A percentile compares a stretch with the other conserved stretches of the same genome.
phyloP scores from a whole-genome alignment of 2,888 invertebrate genomes.

The Tetragonula carbonaria region DNA sequence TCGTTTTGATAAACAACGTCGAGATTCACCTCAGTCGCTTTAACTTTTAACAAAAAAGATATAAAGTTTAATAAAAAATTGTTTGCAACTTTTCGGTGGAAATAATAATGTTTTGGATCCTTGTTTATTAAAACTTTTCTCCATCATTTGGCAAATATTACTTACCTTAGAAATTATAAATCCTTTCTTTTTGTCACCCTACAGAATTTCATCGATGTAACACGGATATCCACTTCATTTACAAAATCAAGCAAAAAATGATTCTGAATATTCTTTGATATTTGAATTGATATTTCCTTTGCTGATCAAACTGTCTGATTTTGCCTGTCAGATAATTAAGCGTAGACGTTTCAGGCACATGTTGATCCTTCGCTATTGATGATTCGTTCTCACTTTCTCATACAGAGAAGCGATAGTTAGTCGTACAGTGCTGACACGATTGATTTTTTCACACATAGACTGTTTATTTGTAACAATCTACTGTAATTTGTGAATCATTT shows the following conservation, averaged over 20 bases:
- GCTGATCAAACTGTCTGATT: neutral
- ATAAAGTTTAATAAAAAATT: no score
- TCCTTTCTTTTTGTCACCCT: no score
- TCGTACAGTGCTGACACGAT: constrained; percentile 1
- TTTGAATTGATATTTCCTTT: constrained; percentile 15
- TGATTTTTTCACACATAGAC: neutral
- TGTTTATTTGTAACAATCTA: neutral
- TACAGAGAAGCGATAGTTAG: constrained; percentile 5
- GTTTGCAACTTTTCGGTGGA: no score
- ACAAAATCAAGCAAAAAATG: neutral
- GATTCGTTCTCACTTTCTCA: neutral
- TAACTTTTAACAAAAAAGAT: no score
- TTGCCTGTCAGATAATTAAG: constrained; percentile 35
- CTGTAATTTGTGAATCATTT: neutral
- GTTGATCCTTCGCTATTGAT: constrained; percentile 56
- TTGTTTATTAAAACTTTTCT: no score
- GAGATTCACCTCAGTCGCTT: no score
- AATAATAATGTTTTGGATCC: no score
- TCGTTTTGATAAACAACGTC: no score
- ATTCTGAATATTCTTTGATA: constrained; percentile 1
- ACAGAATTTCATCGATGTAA: neutral
- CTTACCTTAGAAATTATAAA: no score
- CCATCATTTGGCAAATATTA: no score
- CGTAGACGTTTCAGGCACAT: constrained; percentile 51
- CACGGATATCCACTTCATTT: constrained; percentile 4